phyloP scores from a whole-genome alignment of 2,888 invertebrate species.

The Watsonalla cultraria region DNA sequence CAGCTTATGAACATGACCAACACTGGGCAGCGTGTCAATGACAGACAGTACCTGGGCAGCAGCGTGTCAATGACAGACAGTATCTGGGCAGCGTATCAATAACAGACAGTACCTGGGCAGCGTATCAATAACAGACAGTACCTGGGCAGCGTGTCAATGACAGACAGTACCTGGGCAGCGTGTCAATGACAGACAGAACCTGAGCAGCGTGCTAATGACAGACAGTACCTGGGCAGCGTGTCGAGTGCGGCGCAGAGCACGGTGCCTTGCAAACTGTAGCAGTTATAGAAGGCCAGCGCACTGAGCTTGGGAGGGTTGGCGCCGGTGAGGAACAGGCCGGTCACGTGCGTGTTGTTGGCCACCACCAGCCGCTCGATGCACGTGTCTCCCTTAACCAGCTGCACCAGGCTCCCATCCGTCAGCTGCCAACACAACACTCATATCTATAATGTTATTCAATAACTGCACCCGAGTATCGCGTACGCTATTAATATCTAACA shows the following conservation, averaged over 20 bases:
- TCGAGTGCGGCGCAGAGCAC: constrained; percentile 55
- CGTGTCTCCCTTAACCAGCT: constrained; percentile 56
- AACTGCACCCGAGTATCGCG: too few relatives aligned
- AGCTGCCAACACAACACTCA: constrained; percentile 39
- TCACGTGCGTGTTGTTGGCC: constrained; percentile 62
- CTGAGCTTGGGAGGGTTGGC: constrained; percentile 41
- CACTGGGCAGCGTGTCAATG: too few relatives aligned
- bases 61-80: too few relatives aligned
- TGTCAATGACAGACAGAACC: neutral
- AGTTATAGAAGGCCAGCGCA: constrained; percentile 60
- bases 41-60: too few relatives aligned
- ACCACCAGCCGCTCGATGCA: constrained; percentile 52
- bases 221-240: constrained; percentile 26
- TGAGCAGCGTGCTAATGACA: neutral
- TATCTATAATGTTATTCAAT: too few relatives aligned
- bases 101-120: too few relatives aligned
- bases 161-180: neutral
- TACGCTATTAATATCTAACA: too few relatives aligned
- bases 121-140: too few relatives aligned
- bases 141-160: too few relatives aligned
- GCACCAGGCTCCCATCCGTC: constrained; percentile 60
- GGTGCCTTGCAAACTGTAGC: constrained; percentile 63
- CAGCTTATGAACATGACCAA: too few relatives aligned
- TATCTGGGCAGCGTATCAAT: too few relatives aligned
- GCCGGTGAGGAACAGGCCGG: constrained; percentile 60